These are phyloP conservation scores for Mormyrus iriodes DNA, from an alignment of 2,113 vertebrate species.

Conservation along the genomic window DNA sequence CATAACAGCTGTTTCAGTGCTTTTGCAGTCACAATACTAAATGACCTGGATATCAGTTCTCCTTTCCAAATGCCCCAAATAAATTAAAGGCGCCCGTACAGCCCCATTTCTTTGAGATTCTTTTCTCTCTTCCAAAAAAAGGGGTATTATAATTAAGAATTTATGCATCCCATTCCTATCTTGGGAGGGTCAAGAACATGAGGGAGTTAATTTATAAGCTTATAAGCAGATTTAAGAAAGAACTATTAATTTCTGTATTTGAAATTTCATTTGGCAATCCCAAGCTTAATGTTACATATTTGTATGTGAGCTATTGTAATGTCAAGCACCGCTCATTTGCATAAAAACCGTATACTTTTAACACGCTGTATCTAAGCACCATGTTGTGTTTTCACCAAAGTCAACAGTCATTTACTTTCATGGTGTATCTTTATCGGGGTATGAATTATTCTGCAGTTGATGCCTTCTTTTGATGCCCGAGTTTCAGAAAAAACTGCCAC, in stretches of 20 bases:
- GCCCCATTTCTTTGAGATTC: background rate
- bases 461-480: background rate
- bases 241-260: background rate
- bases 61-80: background rate
- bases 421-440: background rate
- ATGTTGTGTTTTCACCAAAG: background rate
- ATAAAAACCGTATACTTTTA: background rate
- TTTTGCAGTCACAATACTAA: constrained; percentile 6
- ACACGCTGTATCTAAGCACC: background rate
- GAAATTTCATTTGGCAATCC: background rate
- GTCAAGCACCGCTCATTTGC: background rate
- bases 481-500: background rate
- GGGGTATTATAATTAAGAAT: constrained; percentile 5
- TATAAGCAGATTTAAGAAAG: background rate
- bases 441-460: background rate
- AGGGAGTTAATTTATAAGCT: background rate
- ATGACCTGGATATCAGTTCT: background rate
- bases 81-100: background rate
- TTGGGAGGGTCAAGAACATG: background rate
- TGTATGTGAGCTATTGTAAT: background rate
- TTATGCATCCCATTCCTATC: background rate
- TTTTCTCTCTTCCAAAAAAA: background rate
- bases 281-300: background rate
- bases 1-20: background rate
- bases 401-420: background rate